Evolutionary conservation across 2,888 invertebrate species (phyloP).

Genomic region (Perizoma affinitatum): DNA sequence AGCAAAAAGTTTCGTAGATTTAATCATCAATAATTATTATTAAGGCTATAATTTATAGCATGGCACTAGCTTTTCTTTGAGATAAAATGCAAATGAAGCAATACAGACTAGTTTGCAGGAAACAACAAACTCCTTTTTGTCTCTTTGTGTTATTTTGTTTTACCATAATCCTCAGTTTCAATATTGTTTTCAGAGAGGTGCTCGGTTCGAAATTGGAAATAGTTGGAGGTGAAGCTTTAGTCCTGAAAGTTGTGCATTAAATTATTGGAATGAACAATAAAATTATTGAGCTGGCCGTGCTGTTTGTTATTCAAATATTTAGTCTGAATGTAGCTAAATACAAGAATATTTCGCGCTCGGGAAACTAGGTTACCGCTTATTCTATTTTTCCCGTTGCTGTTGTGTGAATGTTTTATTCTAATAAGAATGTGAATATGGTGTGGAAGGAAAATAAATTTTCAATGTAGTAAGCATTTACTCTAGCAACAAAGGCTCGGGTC

Average conservation of each 20-base stretch:
- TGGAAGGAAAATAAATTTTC: background rate
- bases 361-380: conserved; percentile 7
- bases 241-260: conserved; percentile 56
- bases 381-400: background rate
- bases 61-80: too few relatives aligned
- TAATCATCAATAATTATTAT: too few relatives aligned
- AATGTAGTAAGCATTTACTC: background rate
- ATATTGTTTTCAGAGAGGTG: conserved; percentile 55
- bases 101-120: too few relatives aligned
- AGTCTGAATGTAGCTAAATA: conserved; percentile 12
- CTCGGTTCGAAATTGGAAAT: conserved; percentile 61
- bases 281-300: background rate
- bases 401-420: conserved; percentile 2
- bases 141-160: too few relatives aligned
- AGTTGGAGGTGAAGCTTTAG: conserved; percentile 67
- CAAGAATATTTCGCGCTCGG: conserved; percentile 7
- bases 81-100: too few relatives aligned
- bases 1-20: too few relatives aligned
- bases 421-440: background rate
- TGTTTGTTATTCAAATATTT: conserved; percentile 16
- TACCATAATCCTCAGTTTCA: too few relatives aligned
- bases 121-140: too few relatives aligned
- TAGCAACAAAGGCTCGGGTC: background rate
- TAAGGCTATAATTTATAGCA: too few relatives aligned
- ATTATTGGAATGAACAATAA: conserved; percentile 2